phyloP scores from a whole-genome alignment of 92 coral and sea anemone genomes.

The Phymanthus crucifer region DNA sequence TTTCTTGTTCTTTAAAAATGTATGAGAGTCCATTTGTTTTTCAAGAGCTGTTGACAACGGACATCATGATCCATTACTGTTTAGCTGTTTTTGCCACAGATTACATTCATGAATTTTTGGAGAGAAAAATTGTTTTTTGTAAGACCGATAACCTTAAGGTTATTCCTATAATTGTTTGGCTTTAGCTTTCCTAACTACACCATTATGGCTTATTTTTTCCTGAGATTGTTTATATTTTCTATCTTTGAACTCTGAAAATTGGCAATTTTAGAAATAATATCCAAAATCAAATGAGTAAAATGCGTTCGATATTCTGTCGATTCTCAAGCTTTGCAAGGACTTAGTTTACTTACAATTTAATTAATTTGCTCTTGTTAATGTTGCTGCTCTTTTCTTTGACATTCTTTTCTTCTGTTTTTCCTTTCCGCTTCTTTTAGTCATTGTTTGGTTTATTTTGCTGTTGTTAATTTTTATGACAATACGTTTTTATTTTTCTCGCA shows the following conservation, averaged over 20 bases:
- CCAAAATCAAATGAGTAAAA: background rate
- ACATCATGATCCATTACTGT: background rate
- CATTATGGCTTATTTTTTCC: too few species aligned
- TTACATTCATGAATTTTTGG: background rate
- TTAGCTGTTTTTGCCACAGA: background rate
- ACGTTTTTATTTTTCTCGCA: too few species aligned
- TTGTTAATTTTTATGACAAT: background rate
- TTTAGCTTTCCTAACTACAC: too few species aligned
- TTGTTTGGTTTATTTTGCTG: background rate
- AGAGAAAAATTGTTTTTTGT: too few species aligned
- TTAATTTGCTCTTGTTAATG: background rate
- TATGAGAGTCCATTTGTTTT: background rate
- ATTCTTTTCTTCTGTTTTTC: background rate
- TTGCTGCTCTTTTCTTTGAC: background rate
- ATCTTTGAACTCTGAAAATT: too few species aligned
- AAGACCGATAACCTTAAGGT: too few species aligned
- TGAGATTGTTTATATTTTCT: too few species aligned
- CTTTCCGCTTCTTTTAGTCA: background rate
- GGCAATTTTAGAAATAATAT: background rate
- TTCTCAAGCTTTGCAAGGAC: background rate
- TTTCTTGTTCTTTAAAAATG: background rate
- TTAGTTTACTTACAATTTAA: background rate
- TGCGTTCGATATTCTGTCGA: background rate
- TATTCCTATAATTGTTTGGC: too few species aligned
- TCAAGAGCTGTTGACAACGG: background rate